phyloP scores from a whole-genome alignment of 1,140 invertebrate species.

The Trichoplusia ni region DNA sequence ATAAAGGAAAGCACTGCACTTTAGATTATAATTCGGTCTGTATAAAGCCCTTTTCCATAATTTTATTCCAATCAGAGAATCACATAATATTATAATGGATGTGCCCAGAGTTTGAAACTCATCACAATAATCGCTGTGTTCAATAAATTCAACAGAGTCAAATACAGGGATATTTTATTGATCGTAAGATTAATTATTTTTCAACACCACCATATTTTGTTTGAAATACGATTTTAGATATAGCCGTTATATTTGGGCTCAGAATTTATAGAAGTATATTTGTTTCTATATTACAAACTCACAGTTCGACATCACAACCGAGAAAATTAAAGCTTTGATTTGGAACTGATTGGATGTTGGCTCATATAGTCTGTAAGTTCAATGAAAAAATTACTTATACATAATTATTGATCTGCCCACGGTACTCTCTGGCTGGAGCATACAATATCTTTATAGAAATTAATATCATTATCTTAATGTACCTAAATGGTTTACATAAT shows the following conservation, averaged over 20 bases:
- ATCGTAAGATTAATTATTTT: constrained; percentile 62
- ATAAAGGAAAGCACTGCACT: constrained; percentile 6
- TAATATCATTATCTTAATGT: constrained; percentile 36
- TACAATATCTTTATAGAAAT: constrained; percentile 33
- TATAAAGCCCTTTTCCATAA: constrained; percentile 1
- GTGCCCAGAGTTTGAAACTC: constrained; percentile 58
- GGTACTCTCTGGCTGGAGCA: constrained; percentile 55
- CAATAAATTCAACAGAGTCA: constrained; percentile 78
- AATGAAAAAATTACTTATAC: constrained; percentile 40
- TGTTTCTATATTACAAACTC: constrained; percentile 19
- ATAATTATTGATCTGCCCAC: constrained; percentile 53
- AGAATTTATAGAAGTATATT: constrained; percentile 29
- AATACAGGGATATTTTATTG: constrained; percentile 80
- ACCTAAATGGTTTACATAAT: constrained; percentile 34
- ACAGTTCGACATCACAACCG: constrained; percentile 48
- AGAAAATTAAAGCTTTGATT: constrained; percentile 77
- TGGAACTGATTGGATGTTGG: constrained; percentile 72
- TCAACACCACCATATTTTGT: constrained; percentile 50
- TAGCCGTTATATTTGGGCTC: constrained; percentile 31
- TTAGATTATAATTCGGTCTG: constrained; percentile 16
- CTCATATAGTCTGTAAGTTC: constrained; percentile 51
- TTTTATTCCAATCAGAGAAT: constrained; percentile 2
- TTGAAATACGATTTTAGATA: constrained; percentile 38
- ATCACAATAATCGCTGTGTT: constrained; percentile 67
- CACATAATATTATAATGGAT: neutral